A percentile compares a stretch with the other conserved stretches of the same genome.
These are phyloP conservation scores for Microcebus lehilahytsara DNA, from an alignment of 2,113 vertebrate species.

Conservation along the genomic window DNA sequence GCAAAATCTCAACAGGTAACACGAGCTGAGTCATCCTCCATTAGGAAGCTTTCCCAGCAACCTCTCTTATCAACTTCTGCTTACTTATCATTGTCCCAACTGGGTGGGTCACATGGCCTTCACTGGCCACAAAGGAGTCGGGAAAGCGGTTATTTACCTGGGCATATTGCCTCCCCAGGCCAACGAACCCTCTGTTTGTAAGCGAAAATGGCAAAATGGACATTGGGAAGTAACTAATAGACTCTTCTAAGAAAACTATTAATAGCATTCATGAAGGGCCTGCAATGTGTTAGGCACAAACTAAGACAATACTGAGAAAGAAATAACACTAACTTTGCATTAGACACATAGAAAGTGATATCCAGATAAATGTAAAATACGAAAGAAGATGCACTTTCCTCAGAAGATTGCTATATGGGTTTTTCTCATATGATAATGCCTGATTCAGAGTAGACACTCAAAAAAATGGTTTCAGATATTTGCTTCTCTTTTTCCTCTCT, in stretches of 20 bases:
- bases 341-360: neutral
- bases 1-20: neutral
- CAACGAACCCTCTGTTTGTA: neutral
- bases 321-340: neutral
- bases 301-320: neutral
- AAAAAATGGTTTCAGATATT: neutral
- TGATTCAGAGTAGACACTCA: neutral
- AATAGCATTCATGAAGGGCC: rapidly evolving
- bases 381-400: neutral
- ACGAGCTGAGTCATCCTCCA: neutral
- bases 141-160: neutral
- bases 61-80: neutral
- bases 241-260: neutral
- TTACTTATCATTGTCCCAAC: neutral
- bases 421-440: neutral
- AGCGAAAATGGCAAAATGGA: neutral
- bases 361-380: neutral
- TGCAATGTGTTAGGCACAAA: neutral
- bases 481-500: neutral
- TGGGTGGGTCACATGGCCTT: neutral
- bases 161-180: neutral
- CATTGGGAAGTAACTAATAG: neutral
- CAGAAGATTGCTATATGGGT: neutral
- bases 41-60: neutral
- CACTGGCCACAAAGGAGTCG: neutral